Percentiles rank a stretch among this genome's conserved stretches.
These are phyloP conservation scores for Marisa cornuarietis DNA, from an alignment of 1,140 invertebrate species.

Conservation along the genomic window DNA sequence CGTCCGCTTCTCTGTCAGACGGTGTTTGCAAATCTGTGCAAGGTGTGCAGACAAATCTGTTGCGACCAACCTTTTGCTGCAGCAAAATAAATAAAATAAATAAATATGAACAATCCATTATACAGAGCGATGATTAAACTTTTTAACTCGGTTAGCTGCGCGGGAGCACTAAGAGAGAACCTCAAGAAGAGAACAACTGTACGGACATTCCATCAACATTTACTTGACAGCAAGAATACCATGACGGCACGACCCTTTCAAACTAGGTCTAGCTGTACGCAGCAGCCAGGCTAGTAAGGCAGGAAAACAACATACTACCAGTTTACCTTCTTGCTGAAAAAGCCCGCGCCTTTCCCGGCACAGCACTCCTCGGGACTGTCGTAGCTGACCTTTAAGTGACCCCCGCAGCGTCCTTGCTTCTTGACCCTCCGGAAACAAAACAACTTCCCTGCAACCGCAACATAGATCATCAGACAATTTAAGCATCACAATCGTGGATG, in stretches of 20 bases:
- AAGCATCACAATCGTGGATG: no score
- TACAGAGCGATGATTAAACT: no score
- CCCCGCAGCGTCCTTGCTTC: conserved; percentile 38
- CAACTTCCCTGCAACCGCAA: conserved; percentile 32
- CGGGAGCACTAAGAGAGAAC: neutral
- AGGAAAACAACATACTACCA: no score
- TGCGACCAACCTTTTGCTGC: conserved; percentile 45
- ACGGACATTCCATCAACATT: neutral
- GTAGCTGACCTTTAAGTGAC: conserved; percentile 35
- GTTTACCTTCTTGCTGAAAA: conserved; percentile 36
- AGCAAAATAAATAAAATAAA: conserved; percentile 6
- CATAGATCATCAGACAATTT: no score
- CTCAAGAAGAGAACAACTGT: neutral
- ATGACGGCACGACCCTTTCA: neutral
- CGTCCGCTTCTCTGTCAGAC: neutral
- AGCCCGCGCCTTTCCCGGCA: conserved; percentile 38
- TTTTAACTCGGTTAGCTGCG: no score
- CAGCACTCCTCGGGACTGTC: conserved; percentile 41
- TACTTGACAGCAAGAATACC: neutral
- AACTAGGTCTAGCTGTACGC: neutral
- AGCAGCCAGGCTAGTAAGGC: neutral
- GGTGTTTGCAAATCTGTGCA: conserved; percentile 23
- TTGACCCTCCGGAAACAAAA: conserved; percentile 43
- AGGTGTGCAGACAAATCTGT: conserved; percentile 43
- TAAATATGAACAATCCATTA: neutral